Percentiles rank a stretch among this genome's conserved stretches.
Conservation (phyloP, 2,888 invertebrate genomes). For the Caenorhabditis sp. region DNA sequence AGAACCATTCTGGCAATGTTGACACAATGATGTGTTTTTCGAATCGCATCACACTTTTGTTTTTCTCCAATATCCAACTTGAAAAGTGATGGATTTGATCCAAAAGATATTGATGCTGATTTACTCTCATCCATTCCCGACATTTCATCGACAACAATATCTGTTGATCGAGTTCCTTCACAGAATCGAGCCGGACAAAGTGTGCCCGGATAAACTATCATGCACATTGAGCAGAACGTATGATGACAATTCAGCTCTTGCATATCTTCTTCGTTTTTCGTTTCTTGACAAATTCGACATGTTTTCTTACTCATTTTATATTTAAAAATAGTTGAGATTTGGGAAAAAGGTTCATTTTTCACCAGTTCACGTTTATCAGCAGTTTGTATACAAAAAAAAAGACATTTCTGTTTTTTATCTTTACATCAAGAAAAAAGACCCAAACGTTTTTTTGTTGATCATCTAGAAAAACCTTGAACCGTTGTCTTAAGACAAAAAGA, state of each 20-base stretch:
- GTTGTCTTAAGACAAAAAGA: no score
- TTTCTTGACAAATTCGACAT: slow-evolving; percentile 42
- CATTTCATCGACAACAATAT: slow-evolving; percentile 54
- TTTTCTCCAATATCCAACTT: slow-evolving; percentile 33
- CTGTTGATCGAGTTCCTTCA: slow-evolving; percentile 42
- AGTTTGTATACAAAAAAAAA: no score
- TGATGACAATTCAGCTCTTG: slow-evolving; percentile 48
- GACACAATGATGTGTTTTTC: slow-evolving; percentile 39
- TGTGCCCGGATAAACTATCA: slow-evolving; percentile 28
- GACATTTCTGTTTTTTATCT: no score
- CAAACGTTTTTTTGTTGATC: no score
- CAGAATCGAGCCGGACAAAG: slow-evolving; percentile 49
- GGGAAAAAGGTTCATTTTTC: no score
- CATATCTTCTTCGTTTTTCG: slow-evolving; percentile 38
- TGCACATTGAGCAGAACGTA: slow-evolving; percentile 45
- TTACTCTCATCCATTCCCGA: slow-evolving; percentile 18
- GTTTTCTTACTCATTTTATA: background rate
- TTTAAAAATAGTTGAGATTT: no score
- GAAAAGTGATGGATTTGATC: slow-evolving; percentile 32
- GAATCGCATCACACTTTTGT: slow-evolving; percentile 27
- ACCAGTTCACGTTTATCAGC: no score
- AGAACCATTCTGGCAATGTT: slow-evolving; percentile 55
- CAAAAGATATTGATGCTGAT: slow-evolving; percentile 37
- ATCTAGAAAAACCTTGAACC: no score
- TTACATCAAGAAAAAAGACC: no score